Base-by-base conservation (phyloP, 2,797 vertebrate genomes). In the Hephaestus fuliginosus region DNA sequence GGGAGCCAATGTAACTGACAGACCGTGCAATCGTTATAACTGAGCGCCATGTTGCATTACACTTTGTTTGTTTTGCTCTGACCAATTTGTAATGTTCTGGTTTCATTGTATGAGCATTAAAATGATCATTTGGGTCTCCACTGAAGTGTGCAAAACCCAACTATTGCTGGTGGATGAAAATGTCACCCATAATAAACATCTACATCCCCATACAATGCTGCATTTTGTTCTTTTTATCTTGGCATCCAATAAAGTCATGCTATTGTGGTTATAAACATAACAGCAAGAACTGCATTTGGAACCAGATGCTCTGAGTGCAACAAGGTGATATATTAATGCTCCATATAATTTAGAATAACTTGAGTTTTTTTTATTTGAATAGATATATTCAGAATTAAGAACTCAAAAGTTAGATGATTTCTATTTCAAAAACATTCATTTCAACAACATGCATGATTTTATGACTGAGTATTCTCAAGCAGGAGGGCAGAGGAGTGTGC, bases 151-250 rank as follows among this genome's bases (percentile, higher is more conserved):
- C 51, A 70, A 74, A 87, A 61, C 55, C 68, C 71, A 81, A 81
- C 81, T 78, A 86, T 71, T 86, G 79, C 81, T 80, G 73, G 53
- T 88, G 84, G 79, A 88, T 87, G 84, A 83, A 91, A 91, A 88
- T 81, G 85, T 86, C 86, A 80, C 41, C 64, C 25, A 18, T 70
- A 78, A 90, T 91, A 75, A 88, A 88, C 69, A 76, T 89, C 83
- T 78, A 76, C 58, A 84, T 78, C 73, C 80, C 41, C 48, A 80
- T 72, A 63, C 48, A 64, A 64, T 41, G 36, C 30, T 14, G 13
- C 25, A 25, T 25, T 33, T 33, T 33, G 3, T 14, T 39, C 60
- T 65, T 18, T 83, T 57, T 22, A 58, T 66, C 41, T 53, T 30
- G 18, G 33, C 55, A n/a, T 60, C 14, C 36, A 44, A 79, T 70